These are phyloP conservation scores for Cantharis flavilabris DNA, from an alignment of 2,888 invertebrate genomes.

Conservation along the genomic window DNA sequence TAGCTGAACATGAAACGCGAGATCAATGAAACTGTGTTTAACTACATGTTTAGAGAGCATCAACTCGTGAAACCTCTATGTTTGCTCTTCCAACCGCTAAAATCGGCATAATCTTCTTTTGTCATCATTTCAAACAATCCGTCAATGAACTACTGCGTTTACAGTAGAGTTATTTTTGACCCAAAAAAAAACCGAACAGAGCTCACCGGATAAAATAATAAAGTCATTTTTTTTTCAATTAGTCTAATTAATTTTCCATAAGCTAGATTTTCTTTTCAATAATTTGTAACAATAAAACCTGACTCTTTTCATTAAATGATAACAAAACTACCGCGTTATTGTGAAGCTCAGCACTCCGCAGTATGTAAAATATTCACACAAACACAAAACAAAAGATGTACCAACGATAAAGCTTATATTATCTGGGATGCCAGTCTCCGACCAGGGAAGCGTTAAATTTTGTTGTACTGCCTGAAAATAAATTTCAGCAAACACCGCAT, in stretches of 20 bases:
- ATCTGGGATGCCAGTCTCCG: background rate
- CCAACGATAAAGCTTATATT: background rate
- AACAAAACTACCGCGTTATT: background rate
- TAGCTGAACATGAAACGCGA: background rate
- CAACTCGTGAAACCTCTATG: background rate
- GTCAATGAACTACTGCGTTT: background rate
- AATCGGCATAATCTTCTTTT: background rate
- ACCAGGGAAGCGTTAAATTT: background rate
- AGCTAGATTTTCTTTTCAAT: background rate
- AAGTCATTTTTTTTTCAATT: background rate
- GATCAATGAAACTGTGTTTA: background rate
- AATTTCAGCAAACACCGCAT: background rate
- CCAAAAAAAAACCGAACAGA: background rate
- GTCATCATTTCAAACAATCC: background rate
- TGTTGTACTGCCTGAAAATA: background rate
- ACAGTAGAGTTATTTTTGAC: background rate
- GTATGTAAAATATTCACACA: background rate
- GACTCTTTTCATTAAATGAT: background rate
- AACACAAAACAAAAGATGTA: background rate
- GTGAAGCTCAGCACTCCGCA: background rate
- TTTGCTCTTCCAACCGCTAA: background rate
- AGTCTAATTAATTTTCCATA: background rate
- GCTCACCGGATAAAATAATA: background rate
- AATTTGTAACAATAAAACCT: background rate
- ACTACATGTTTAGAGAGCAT: background rate